These are phyloP conservation scores for Noctua janthe DNA, from an alignment of 2,888 invertebrate genomes.

Conservation along the genomic window DNA sequence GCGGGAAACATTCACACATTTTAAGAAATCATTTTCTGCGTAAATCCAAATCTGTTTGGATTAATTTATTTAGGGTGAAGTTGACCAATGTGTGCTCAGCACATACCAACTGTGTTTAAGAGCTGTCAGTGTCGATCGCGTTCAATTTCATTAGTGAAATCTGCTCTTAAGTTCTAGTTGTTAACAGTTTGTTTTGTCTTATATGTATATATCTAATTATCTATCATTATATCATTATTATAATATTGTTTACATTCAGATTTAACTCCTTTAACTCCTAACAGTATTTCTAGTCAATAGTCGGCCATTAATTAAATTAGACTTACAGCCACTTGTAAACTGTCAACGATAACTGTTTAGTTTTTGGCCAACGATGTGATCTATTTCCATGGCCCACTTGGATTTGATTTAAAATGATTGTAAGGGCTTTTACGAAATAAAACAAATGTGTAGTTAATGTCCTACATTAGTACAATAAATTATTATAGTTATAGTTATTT, in stretches of 20 bases:
- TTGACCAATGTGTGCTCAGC: no score
- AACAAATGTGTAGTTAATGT: constrained; percentile 20
- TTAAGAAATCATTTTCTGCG: background rate
- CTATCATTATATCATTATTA: background rate
- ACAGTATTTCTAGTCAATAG: background rate
- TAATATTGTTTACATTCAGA: background rate
- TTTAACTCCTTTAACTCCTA: background rate
- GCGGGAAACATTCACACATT: background rate
- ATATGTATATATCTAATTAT: background rate
- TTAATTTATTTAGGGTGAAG: background rate
- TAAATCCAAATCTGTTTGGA: background rate
- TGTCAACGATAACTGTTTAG: constrained; percentile 35
- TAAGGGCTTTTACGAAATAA: constrained; percentile 26
- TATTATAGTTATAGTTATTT: background rate
- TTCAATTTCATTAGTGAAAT: background rate
- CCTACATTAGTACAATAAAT: background rate
- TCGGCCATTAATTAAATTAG: constrained; percentile 35
- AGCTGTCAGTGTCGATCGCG: background rate
- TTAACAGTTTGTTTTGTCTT: background rate
- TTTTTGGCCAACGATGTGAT: constrained; percentile 47
- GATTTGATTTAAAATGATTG: constrained; percentile 45
- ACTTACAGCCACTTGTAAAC: constrained; percentile 31
- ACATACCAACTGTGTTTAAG: no score
- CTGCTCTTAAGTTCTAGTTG: background rate
- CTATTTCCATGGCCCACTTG: constrained; percentile 49